These are phyloP conservation scores for Sussaba pulchella DNA, from an alignment of 2,888 invertebrate genomes.

Conservation along the genomic window DNA sequence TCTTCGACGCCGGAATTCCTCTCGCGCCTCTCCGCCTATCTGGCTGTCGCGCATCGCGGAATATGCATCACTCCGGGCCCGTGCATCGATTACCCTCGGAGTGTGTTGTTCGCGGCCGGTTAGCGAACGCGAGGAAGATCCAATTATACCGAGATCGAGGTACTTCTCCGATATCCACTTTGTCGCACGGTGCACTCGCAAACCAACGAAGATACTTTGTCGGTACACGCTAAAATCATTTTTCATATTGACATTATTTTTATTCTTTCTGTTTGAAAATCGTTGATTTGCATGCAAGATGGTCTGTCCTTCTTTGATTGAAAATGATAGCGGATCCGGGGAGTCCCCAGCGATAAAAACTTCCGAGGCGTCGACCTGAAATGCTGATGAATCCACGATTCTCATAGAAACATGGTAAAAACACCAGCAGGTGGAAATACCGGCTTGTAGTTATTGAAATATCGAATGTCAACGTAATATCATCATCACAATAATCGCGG, in stretches of 20 bases:
- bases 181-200: conserved; percentile 57
- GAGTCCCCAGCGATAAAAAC: too few relatives aligned
- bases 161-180: conserved; percentile 54
- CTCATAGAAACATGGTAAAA: neutral
- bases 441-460: neutral
- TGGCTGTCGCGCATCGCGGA: conserved; percentile 39
- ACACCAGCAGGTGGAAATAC: neutral
- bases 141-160: conserved; percentile 61
- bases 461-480: too few relatives aligned
- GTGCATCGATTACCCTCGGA: conserved; percentile 56
- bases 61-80: conserved; percentile 48
- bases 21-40: conserved; percentile 42
- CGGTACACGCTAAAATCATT: conserved; percentile 36
- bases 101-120: conserved; percentile 36
- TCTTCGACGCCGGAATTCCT: conserved; percentile 53
- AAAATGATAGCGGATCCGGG: conserved; percentile 22
- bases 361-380: too few relatives aligned
- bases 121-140: conserved; percentile 55
- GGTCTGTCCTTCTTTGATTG: neutral
- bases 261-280: conserved; percentile 28
- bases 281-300: conserved; percentile 44
- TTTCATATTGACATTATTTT: conserved; percentile 8
- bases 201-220: conserved; percentile 54
- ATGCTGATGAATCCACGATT: conserved; percentile 10
- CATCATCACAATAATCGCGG: conserved; percentile 32